A percentile compares a stretch with the other conserved stretches of the same genome.
Evolutionary conservation across 1,140 invertebrate species (phyloP).

Genomic region (Euglossa dilemma): DNA sequence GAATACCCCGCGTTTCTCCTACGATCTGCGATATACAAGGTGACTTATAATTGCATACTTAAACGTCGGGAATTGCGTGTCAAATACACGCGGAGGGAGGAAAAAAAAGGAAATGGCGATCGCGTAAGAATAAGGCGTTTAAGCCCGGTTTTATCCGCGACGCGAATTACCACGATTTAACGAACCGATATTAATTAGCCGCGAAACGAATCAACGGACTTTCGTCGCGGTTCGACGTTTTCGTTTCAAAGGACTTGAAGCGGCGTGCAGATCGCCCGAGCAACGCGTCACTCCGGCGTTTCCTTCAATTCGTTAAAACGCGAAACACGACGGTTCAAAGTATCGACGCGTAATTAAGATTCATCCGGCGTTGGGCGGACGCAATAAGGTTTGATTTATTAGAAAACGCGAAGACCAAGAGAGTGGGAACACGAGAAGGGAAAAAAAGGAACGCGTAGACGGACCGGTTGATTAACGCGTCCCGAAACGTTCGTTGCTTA

Average conservation of each 20-base stretch:
- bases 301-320: not conserved
- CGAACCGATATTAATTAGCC: too few species aligned
- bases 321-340: too few species aligned
- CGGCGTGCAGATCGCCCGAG: not conserved
- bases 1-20: not conserved
- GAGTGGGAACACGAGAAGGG: not conserved
- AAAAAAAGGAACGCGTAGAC: not conserved
- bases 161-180: too few species aligned
- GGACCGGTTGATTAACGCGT: not conserved
- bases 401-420: not conserved
- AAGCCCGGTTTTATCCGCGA: too few species aligned
- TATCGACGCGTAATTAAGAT: constrained; percentile 5
- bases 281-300: not conserved
- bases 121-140: too few species aligned
- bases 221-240: not conserved
- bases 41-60: not conserved
- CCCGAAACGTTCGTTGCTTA: constrained; percentile 1
- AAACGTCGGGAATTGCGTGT: not conserved
- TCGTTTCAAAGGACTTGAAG: not conserved
- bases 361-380: not conserved
- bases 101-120: too few species aligned
- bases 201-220: too few species aligned
- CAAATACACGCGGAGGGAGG: too few species aligned
- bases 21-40: not conserved
- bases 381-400: not conserved